phyloP scores from a whole-genome alignment of 2,888 invertebrate species.

The Trimorus sp. region DNA sequence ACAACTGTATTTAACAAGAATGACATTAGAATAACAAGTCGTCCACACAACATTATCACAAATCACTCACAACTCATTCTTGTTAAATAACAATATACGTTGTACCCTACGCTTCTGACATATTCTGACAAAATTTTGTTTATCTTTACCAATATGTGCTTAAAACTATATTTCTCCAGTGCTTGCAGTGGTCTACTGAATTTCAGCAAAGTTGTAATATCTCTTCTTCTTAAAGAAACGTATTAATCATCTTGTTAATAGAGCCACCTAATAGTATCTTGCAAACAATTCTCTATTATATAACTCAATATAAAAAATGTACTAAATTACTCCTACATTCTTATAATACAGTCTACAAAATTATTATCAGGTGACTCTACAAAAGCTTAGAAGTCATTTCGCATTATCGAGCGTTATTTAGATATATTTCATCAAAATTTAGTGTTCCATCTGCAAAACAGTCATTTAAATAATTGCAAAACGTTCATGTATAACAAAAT shows the following conservation, averaged over 20 bases:
- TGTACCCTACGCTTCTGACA: conserved; percentile 37
- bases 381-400: too few species aligned
- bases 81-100: conserved; percentile 39
- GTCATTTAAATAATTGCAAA: too few species aligned
- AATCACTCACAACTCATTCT: conserved; percentile 24
- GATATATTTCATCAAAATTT: too few species aligned
- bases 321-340: background rate
- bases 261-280: conserved; percentile 19
- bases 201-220: conserved; percentile 50
- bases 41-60: background rate
- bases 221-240: conserved; percentile 31
- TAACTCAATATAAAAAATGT: background rate
- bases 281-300: too few species aligned
- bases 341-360: too few species aligned
- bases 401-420: too few species aligned
- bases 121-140: conserved; percentile 31
- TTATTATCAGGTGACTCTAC: too few species aligned
- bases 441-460: too few species aligned
- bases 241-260: conserved; percentile 17
- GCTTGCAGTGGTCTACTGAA: conserved; percentile 54
- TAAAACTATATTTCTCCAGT: conserved; percentile 47
- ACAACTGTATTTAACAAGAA: conserved; percentile 25
- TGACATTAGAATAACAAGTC: conserved; percentile 8
- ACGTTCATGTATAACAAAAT: too few species aligned
- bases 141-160: conserved; percentile 35